These are phyloP conservation scores for Barnardius zonarius DNA, from an alignment of 2,113 vertebrate species.

Conservation along the genomic window DNA sequence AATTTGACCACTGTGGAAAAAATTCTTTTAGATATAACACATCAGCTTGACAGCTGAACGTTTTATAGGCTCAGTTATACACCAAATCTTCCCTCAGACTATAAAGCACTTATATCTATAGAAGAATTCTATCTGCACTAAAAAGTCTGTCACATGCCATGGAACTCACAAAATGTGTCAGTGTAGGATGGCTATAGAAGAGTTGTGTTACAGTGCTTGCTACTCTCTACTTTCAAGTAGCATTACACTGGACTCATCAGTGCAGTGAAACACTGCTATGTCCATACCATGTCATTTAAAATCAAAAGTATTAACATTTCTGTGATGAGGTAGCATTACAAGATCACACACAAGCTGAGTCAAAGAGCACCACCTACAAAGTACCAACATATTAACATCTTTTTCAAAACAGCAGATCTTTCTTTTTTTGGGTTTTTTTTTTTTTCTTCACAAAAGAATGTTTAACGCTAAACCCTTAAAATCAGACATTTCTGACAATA, in stretches of 20 bases:
- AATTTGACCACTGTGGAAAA: background rate
- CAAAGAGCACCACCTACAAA: background rate
- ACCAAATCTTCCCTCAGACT: background rate
- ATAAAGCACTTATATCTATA: background rate
- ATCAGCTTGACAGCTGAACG: background rate
- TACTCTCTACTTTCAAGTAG: background rate
- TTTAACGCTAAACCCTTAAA: background rate
- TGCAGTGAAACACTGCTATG: background rate
- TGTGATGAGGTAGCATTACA: background rate
- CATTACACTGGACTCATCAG: background rate
- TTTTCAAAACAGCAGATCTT: background rate
- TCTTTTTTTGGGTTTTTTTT: background rate
- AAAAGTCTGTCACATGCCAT: background rate
- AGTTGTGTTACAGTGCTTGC: background rate
- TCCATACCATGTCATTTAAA: rapidly evolving
- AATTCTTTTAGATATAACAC: background rate
- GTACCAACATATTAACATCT: background rate
- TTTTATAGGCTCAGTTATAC: background rate
- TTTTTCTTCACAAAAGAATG: background rate
- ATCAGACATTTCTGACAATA: background rate
- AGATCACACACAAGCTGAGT: background rate
- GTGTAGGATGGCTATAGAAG: background rate
- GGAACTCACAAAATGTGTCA: background rate
- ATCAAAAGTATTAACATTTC: background rate
- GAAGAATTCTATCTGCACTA: background rate